These are phyloP conservation scores for Dasyprocta punctata DNA, from an alignment of 2,113 vertebrate species.

Conservation along the genomic window DNA sequence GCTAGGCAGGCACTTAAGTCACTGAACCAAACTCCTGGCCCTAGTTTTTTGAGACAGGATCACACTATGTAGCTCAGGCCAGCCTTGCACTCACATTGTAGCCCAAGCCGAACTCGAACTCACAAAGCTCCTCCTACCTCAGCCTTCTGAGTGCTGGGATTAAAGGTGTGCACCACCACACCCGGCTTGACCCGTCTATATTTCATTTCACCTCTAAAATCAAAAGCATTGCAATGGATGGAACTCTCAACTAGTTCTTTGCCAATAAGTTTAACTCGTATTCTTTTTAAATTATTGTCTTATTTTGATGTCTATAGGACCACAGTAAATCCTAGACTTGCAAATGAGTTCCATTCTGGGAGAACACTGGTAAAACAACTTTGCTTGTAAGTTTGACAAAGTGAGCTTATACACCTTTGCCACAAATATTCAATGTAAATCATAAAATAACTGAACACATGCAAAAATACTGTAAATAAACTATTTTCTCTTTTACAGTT, in stretches of 20 bases:
- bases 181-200: not conserved
- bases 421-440: not conserved
- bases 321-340: not conserved
- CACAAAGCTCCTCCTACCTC: too few species aligned
- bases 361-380: not conserved
- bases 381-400: not conserved
- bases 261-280: not conserved
- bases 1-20: too few species aligned
- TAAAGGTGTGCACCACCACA: too few species aligned
- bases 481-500: not conserved
- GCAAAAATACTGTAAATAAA: not conserved
- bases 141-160: too few species aligned
- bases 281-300: constrained; percentile 14
- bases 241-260: not conserved
- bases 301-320: constrained; percentile 44
- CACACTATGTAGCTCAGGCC: too few species aligned
- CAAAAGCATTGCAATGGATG: not conserved
- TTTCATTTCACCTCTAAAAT: constrained; percentile 48
- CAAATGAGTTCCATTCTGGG: not conserved
- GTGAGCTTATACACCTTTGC: not conserved
- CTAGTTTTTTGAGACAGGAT: too few species aligned
- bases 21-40: too few species aligned
- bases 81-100: too few species aligned
- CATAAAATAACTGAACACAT: not conserved
- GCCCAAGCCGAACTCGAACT: too few species aligned